These are phyloP conservation scores for Elephantulus edwardii DNA, from an alignment of 2,113 vertebrate species.

Conservation along the genomic window DNA sequence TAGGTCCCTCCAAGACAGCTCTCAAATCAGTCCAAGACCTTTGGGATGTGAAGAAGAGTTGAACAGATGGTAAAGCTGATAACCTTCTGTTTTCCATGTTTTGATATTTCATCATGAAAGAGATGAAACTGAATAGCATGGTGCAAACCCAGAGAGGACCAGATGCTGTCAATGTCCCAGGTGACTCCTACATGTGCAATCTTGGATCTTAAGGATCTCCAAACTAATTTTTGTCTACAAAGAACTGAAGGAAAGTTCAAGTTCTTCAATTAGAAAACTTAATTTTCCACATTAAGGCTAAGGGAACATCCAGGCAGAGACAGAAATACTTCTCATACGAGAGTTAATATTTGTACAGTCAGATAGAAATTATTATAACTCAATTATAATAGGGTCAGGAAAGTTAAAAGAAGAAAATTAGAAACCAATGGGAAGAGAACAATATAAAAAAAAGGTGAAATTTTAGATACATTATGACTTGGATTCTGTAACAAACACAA, in stretches of 20 bases:
- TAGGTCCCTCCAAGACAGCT: neutral
- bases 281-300: neutral
- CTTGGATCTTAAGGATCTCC: conserved; percentile 15
- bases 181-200: conserved; percentile 14
- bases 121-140: neutral
- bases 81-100: conserved; percentile 3
- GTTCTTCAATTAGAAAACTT: neutral
- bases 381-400: neutral
- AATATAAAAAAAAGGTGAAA: conserved; percentile 19
- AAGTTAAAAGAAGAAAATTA: neutral
- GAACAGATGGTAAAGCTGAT: neutral
- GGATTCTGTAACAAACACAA: neutral
- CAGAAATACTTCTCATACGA: neutral
- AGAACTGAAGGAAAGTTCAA: conserved; percentile 7
- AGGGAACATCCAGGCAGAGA: neutral
- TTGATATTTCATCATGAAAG: conserved; percentile 46
- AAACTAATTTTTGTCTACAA: neutral
- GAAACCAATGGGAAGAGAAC: neutral
- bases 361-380: too few species aligned
- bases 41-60: neutral
- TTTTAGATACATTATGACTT: neutral
- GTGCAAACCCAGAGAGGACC: conserved; percentile 9
- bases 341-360: too few species aligned
- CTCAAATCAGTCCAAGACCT: neutral
- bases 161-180: neutral